Percentiles rank a stretch among this genome's conserved stretches.
Conservation (phyloP, 2,797 vertebrate species). For the Cuculus canorus region DNA sequence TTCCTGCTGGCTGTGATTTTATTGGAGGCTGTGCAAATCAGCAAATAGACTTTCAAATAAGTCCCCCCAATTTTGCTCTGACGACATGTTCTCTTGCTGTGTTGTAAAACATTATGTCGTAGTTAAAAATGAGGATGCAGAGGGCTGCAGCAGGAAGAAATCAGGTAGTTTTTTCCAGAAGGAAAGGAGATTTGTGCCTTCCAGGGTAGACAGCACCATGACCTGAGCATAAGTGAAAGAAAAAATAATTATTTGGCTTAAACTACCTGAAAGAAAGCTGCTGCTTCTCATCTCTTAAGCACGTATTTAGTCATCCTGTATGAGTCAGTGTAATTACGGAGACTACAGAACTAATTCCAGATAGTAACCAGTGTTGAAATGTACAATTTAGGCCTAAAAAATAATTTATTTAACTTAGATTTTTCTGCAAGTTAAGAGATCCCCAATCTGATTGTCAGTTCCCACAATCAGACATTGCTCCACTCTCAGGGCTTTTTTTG, state of each 20-base stretch:
- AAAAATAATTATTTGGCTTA: not conserved
- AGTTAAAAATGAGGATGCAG: not conserved
- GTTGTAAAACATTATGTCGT: not conserved
- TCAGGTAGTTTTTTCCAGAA: not conserved
- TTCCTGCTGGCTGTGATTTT: not conserved
- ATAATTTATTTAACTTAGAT: not conserved
- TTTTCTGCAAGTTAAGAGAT: not conserved
- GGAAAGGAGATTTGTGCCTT: not conserved
- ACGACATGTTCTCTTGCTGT: not conserved
- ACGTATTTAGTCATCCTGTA: not conserved
- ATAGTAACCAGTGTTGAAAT: conserved; percentile 18
- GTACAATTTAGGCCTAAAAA: not conserved
- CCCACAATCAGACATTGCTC: not conserved
- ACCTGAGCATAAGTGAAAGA: not conserved
- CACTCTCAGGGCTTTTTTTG: not conserved
- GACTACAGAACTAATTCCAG: conserved; percentile 5
- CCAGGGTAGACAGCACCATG: not conserved
- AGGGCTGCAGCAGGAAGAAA: not conserved
- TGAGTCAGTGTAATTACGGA: conserved; percentile 6
- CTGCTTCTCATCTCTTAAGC: not conserved
- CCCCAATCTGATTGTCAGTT: not conserved
- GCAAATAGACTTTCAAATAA: not conserved
- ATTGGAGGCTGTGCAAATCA: not conserved
- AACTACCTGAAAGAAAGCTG: not conserved
- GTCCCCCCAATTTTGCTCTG: not conserved